phyloP scores from a whole-genome alignment of 2,113 vertebrate genomes.

The Numenius arquata region DNA sequence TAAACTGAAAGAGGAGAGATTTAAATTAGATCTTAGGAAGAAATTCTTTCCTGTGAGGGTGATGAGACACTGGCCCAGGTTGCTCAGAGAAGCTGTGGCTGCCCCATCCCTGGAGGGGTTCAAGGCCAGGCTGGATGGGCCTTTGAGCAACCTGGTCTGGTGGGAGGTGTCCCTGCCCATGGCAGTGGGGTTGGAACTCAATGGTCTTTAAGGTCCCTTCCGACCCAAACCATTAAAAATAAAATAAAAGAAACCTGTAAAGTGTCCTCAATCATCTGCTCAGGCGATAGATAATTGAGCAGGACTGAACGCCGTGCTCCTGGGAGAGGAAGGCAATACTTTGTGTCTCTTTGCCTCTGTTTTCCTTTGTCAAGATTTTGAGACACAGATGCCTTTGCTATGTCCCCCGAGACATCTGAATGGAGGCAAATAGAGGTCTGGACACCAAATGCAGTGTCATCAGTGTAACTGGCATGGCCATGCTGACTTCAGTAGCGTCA shows the following conservation, averaged over 20 bases:
- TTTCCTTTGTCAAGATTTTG: neutral
- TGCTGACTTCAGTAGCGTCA: neutral
- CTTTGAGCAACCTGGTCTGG: too few relatives aligned
- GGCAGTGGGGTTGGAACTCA: too few relatives aligned
- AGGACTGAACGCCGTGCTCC: neutral
- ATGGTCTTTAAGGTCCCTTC: too few relatives aligned
- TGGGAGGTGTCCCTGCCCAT: too few relatives aligned
- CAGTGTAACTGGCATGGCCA: neutral
- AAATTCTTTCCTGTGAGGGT: too few relatives aligned
- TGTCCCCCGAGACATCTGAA: neutral
- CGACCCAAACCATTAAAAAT: too few relatives aligned
- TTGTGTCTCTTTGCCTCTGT: neutral
- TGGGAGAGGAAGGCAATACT: neutral
- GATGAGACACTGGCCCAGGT: too few relatives aligned
- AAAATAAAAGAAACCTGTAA: neutral
- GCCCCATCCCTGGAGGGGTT: too few relatives aligned
- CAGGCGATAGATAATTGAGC: neutral
- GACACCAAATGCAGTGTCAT: neutral
- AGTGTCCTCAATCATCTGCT: neutral
- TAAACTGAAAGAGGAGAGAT: too few relatives aligned
- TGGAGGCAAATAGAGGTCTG: neutral
- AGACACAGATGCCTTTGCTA: neutral
- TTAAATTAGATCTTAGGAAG: too few relatives aligned
- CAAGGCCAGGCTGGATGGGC: too few relatives aligned
- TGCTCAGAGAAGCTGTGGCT: too few relatives aligned